Base-by-base conservation (phyloP, 2,888 invertebrate genomes). In the Cactoblastis cactorum region DNA sequence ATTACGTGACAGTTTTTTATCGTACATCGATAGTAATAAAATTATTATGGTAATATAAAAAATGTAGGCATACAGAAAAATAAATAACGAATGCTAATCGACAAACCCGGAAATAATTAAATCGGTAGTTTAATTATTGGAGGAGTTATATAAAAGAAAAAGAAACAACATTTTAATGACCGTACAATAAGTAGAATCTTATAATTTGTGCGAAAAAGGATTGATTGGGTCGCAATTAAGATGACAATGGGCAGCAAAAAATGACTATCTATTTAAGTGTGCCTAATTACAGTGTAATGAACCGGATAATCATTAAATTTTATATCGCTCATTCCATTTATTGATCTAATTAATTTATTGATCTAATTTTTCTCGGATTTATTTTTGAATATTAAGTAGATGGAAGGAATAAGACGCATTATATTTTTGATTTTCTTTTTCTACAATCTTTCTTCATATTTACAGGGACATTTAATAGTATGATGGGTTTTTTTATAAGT, bases 141-240 rank as follows among this genome's bases (percentile, higher is more conserved):
- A 43, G 28, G n/a, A 28, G 15, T 43, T 43, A 43, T 43, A 43
- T 43, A 43, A 43, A 43, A 28, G 17, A 28, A 24, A n/a, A 22
- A 35, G 45, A 18, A 18, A 37, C 35, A 47, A 51, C 28, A 51
- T 51, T 43, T n/a, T 43, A 43, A 39, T 43, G 33, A 22, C 32
- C n/a, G 5, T 14, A 9, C 3, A 22, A 5, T 22, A 22, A 5
- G 28, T 28, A 28, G 32, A 19, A 45, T 45, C n/a, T 18, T 28
- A 22, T 51, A 33, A 48, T 17, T 12, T 14, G 37, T n/a, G 24
- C 14, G 33, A 45, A 28, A 37, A 37, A 48, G 17, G 2, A 24
- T 15, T 48, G 35, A 48, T 48, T 48, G 45, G 45, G 34, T 37
- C 34, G 45, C 34, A 46, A 46, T 46, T 46, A 46, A 19, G 4